A percentile compares a stretch with the other conserved stretches of the same genome.
Evolutionary conservation across 2,797 vertebrate genomes (phyloP).

Genomic region (Microctenopoma lineatum): DNA sequence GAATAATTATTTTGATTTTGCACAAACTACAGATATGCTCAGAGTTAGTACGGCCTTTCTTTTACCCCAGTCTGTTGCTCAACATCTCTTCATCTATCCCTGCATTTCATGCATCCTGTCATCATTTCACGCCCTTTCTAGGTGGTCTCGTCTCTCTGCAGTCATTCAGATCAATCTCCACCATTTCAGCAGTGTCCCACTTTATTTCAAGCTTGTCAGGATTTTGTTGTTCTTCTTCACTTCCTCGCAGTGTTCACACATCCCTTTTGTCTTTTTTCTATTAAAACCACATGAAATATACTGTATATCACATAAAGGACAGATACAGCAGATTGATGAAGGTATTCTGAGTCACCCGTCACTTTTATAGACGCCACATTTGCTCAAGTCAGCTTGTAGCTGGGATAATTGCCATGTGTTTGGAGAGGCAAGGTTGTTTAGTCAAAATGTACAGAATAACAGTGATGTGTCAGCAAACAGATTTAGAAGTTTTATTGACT

Average conservation of each 20-base stretch:
- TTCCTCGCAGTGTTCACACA: background rate
- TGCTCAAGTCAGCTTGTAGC: slow-evolving; percentile 23
- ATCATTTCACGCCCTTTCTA: slow-evolving; percentile 11
- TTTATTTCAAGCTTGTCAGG: slow-evolving; percentile 10
- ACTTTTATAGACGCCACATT: slow-evolving; percentile 17
- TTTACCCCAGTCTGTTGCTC: slow-evolving; percentile 17
- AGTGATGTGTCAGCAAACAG: slow-evolving; percentile 19
- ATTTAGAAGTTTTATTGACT: slow-evolving; percentile 4
- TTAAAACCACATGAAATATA: slow-evolving; percentile 1
- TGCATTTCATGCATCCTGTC: slow-evolving; percentile 24
- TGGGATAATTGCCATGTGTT: slow-evolving; percentile 28
- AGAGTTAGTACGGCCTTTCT: slow-evolving; percentile 3
- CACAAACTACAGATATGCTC: slow-evolving; percentile 9
- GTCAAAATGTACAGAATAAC: slow-evolving; percentile 2
- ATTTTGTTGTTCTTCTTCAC: background rate
- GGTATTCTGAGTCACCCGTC: slow-evolving; percentile 22
- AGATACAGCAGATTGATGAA: slow-evolving; percentile 15
- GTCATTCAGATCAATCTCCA: background rate
- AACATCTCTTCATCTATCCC: slow-evolving; percentile 15
- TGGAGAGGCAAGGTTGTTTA: background rate
- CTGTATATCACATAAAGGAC: slow-evolving; percentile 11
- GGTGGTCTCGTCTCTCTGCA: background rate
- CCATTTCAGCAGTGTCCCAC: background rate
- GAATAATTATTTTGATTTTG: slow-evolving; percentile 6
- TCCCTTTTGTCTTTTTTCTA: background rate